Evolutionary conservation across 1,140 invertebrate species (phyloP).

Genomic region (Bombus superbus): DNA sequence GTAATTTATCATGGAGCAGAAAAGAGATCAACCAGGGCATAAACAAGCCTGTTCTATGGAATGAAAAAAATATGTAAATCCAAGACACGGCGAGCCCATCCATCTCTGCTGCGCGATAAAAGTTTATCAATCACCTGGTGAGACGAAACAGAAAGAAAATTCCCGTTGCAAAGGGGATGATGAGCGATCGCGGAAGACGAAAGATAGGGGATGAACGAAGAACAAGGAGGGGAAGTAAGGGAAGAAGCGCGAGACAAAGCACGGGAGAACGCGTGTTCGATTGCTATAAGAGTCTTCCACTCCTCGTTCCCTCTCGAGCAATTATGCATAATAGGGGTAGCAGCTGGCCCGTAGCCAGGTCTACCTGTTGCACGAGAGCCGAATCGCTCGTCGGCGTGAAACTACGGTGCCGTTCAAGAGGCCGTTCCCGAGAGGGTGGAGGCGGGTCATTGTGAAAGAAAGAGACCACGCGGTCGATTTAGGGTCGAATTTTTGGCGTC

Average conservation of each 20-base stretch:
- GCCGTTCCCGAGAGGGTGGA: slow-evolving; percentile 63
- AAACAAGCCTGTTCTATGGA: too few relatives aligned
- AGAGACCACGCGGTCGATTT: slow-evolving; percentile 53
- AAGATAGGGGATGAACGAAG: too few relatives aligned
- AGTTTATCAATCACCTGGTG: not conserved
- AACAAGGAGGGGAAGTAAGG: not conserved
- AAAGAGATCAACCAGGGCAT: too few relatives aligned
- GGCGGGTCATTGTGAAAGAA: slow-evolving; percentile 63
- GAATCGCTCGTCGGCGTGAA: slow-evolving; percentile 74
- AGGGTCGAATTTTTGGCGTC: slow-evolving; percentile 60
- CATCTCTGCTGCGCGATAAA: not conserved
- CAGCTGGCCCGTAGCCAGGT: slow-evolving; percentile 69
- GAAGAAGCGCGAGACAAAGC: slow-evolving; percentile 46
- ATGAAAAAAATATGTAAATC: too few relatives aligned
- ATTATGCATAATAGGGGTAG: slow-evolving; percentile 77
- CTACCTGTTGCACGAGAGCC: slow-evolving; percentile 77
- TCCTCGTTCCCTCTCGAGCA: slow-evolving; percentile 65
- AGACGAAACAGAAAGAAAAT: not conserved
- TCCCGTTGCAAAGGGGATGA: not conserved
- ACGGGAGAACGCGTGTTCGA: slow-evolving; percentile 53
- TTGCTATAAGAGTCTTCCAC: slow-evolving; percentile 56
- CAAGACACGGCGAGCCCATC: not conserved
- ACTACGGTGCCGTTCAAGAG: slow-evolving; percentile 73
- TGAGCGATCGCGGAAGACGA: not conserved
- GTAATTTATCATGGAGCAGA: too few relatives aligned